Evolutionary conservation across 2,888 invertebrate species (phyloP).

Genomic region (Synanthedon myopaeformis): DNA sequence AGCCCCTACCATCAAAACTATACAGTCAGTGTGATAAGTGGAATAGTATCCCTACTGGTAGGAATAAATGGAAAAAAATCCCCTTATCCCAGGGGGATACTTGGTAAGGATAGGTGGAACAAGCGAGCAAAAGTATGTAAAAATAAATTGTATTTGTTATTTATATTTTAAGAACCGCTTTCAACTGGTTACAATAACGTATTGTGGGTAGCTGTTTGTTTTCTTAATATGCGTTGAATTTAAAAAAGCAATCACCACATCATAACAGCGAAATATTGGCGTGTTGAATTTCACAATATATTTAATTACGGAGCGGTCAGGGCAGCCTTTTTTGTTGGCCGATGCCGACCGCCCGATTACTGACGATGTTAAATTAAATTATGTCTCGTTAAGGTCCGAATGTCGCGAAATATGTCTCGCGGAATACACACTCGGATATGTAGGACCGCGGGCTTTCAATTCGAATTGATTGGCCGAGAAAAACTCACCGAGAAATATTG

Average conservation of each 20-base stretch:
- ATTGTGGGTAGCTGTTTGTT: background rate
- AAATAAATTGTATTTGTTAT: too few species aligned
- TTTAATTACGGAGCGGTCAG: constrained; percentile 23
- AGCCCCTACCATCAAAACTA: too few species aligned
- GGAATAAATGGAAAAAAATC: too few species aligned
- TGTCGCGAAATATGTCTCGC: constrained; percentile 18
- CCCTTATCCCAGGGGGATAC: too few species aligned
- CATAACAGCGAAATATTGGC: background rate
- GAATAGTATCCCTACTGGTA: too few species aligned
- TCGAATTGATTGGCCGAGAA: background rate
- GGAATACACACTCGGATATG: background rate
- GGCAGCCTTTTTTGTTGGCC: constrained; percentile 13
- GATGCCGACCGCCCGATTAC: constrained; percentile 31
- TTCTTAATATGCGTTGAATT: background rate
- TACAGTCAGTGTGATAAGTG: too few species aligned
- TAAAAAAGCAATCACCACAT: background rate
- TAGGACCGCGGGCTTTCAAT: background rate
- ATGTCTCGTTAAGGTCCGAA: constrained; percentile 18
- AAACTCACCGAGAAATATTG: background rate
- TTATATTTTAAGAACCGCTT: background rate
- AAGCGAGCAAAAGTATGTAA: too few species aligned
- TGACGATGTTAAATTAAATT: constrained; percentile 29
- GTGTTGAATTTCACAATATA: constrained; percentile 31
- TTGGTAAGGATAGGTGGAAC: too few species aligned
- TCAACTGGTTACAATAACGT: background rate